phyloP scores from a whole-genome alignment of 1,140 invertebrate species.

The Aphaenogaster floridana region DNA sequence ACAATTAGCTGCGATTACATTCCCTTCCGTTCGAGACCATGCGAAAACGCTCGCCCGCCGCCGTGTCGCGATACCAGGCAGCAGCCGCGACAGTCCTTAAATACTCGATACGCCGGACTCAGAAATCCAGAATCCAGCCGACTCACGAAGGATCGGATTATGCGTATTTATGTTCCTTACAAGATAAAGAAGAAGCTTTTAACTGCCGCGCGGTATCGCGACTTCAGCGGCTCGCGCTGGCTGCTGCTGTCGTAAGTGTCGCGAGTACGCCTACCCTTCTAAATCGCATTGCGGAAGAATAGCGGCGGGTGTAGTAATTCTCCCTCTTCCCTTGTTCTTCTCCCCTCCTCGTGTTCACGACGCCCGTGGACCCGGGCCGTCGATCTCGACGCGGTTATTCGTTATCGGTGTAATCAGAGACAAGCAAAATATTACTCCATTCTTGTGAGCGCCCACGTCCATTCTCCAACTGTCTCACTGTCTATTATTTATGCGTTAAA shows the following conservation, averaged over 20 bases:
- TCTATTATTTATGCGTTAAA: slow-evolving; percentile 56
- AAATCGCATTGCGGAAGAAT: slow-evolving; percentile 27
- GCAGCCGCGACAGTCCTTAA: slow-evolving; percentile 54
- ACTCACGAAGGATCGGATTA: slow-evolving; percentile 49
- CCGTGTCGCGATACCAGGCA: slow-evolving; percentile 54
- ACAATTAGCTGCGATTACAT: slow-evolving; percentile 84
- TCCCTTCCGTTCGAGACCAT: slow-evolving; percentile 71
- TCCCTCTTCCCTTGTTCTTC: background rate
- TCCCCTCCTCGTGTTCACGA: slow-evolving; percentile 2
- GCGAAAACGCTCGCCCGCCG: slow-evolving; percentile 47
- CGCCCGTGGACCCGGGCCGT: slow-evolving; percentile 45
- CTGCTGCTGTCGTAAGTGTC: slow-evolving; percentile 12
- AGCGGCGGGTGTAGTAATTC: slow-evolving; percentile 4
- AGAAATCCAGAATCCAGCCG: slow-evolving; percentile 1
- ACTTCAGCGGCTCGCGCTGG: slow-evolving; percentile 2
- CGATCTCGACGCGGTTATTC: slow-evolving; percentile 74
- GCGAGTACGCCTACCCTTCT: slow-evolving; percentile 17
- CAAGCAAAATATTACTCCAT: slow-evolving; percentile 63
- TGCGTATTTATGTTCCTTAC: slow-evolving; percentile 22
- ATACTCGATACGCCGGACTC: slow-evolving; percentile 21
- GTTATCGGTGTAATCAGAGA: slow-evolving; percentile 54
- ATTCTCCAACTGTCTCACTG: slow-evolving; percentile 38
- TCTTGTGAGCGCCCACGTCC: slow-evolving; percentile 47
- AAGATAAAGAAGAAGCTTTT: slow-evolving; percentile 22
- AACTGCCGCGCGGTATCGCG: slow-evolving; percentile 38